Percentiles rank a stretch among this genome's conserved stretches.
These are phyloP conservation scores for Corydoras sp. DNA, from an alignment of 2,113 vertebrate genomes.

Conservation along the genomic window DNA sequence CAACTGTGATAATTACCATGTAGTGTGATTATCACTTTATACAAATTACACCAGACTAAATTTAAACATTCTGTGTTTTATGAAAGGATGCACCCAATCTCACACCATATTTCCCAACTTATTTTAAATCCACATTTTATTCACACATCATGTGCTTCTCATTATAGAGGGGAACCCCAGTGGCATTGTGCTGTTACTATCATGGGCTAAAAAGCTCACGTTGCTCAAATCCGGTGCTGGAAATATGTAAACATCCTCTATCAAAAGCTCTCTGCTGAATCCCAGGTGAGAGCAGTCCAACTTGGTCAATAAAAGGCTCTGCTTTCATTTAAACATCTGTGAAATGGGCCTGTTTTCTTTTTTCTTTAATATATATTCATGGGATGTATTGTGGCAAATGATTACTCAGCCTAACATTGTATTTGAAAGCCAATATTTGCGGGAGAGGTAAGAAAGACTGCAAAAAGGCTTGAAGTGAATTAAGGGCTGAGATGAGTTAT, in stretches of 20 bases:
- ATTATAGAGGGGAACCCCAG: conserved; percentile 18
- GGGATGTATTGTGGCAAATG: conserved; percentile 21
- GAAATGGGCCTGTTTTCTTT: conserved; percentile 42
- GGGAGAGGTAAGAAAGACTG: not conserved
- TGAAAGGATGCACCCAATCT: no score
- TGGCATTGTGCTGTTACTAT: conserved; percentile 32
- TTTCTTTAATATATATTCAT: conserved; percentile 22
- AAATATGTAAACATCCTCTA: conserved; percentile 62
- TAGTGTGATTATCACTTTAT: no score
- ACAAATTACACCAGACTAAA: no score
- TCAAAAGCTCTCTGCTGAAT: conserved; percentile 38
- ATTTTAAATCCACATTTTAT: conserved; percentile 26
- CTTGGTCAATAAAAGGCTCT: conserved; percentile 50
- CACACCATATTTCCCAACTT: not conserved
- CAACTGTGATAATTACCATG: no score
- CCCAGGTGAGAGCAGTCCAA: conserved; percentile 46
- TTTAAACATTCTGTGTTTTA: no score
- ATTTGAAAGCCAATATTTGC: conserved; percentile 30
- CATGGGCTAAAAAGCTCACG: conserved; percentile 41
- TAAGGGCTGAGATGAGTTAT: conserved; percentile 39
- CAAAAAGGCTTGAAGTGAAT: conserved; percentile 45
- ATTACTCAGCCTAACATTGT: conserved; percentile 42
- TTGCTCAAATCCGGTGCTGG: conserved; percentile 42
- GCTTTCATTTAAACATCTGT: conserved; percentile 54
- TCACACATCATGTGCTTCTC: conserved; percentile 28